Base-by-base conservation (phyloP, 2,888 invertebrate genomes). In the Eristalis arbustorum region DNA sequence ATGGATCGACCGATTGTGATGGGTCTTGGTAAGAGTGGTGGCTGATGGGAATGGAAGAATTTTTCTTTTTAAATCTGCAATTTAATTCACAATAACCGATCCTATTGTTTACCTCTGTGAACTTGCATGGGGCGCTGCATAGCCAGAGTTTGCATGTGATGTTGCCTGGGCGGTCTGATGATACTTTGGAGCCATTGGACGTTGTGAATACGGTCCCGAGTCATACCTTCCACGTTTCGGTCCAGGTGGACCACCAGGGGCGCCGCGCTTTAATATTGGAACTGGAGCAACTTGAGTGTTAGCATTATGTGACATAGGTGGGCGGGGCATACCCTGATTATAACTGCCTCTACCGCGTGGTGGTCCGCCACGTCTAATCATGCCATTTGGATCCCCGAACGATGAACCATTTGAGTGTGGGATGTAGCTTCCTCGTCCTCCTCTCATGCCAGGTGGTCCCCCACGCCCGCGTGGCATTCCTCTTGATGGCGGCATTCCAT, bases 201-300 rank as follows among this genome's bases (percentile, higher is more conserved):
- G 89, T 82, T 91, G 91, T 42, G 92, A 90, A 82, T 92, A 92
- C 37, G 92, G 92, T 40, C 92, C 91, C 31, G 92, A 91, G 56
- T 93, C 93, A 80, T 93, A 93, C 56, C 93, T 91, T 64, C 93
- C 93, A 61, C 93, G 91, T 83, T 93, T 93, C 11, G 93, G 92
- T 23, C 93, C 93, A 6, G 92, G 92, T 0, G 89, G 90, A 40
- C 93, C 93, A 74, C 91, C 91, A 34, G 91, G 91, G 23, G 92
- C 92, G 69, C 93, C 93, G 34, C 93, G 92, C 89, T 93, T 93
- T 37, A 93, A 89, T 83, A 93, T 90, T 87, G 91, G 92, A 89
- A 92, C 92, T 80, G 91, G 92, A 76, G 92, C 91, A 74, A 92
- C 91, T 90, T 92, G 93, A 80, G 92, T 91, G 89, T 92, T 93